phyloP scores from a whole-genome alignment of 2,113 vertebrate genomes.

The Panthera uncia region DNA sequence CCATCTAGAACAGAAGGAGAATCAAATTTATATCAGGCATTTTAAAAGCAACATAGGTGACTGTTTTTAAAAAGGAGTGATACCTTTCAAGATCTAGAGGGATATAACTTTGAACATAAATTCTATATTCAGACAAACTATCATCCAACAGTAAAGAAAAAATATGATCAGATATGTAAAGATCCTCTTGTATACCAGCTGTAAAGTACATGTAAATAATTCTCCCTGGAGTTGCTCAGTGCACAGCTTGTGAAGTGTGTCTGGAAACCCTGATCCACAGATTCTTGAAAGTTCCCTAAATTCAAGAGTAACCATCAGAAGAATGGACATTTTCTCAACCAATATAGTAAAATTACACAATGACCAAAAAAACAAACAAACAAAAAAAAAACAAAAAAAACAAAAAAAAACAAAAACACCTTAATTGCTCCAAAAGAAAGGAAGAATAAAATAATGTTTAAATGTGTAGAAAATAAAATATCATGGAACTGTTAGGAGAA shows the following conservation, averaged over 20 bases:
- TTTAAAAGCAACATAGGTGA: background rate
- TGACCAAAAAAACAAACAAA: background rate
- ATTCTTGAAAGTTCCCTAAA: background rate
- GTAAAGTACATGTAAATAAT: background rate
- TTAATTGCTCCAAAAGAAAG: background rate
- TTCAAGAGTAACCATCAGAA: background rate
- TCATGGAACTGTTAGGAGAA: background rate
- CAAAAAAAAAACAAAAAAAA: background rate
- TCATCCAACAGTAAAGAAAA: background rate
- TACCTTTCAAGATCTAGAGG: background rate
- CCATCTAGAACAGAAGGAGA: background rate
- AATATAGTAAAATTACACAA: background rate
- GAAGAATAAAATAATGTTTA: conserved; percentile 19
- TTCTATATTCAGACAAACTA: background rate
- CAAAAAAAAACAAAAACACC: background rate
- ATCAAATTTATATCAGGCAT: background rate
- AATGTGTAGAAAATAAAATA: background rate
- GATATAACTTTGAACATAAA: background rate
- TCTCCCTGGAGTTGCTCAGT: background rate
- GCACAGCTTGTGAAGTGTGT: background rate
- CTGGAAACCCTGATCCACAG: background rate
- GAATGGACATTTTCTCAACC: background rate
- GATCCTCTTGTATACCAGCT: background rate
- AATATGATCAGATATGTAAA: background rate
- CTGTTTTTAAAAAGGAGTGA: background rate